These are phyloP conservation scores for Daphoenositta chrysoptera DNA, from an alignment of 2,113 vertebrate genomes.

Conservation along the genomic window DNA sequence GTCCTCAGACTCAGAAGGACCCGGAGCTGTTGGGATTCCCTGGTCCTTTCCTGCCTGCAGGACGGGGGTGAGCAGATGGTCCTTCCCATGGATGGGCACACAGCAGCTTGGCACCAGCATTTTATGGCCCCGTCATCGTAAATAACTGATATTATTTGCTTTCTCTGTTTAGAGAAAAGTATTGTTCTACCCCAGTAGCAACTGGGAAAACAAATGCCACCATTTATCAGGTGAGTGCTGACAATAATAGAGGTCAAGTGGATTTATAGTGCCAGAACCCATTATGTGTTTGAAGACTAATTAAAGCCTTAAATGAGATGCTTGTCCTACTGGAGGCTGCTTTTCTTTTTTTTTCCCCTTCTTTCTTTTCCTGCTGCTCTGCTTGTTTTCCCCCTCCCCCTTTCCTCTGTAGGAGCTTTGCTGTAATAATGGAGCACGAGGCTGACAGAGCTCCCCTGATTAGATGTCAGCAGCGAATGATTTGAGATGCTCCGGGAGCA, in stretches of 20 bases:
- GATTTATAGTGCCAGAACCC: conserved; percentile 49
- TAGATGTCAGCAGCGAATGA: not conserved
- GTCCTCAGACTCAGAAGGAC: not conserved
- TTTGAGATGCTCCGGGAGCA: not conserved
- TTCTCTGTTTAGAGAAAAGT: not conserved
- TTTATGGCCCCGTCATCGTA: not conserved
- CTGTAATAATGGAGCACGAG: not conserved
- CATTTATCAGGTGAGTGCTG: conserved; percentile 27
- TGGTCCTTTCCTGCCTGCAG: not conserved
- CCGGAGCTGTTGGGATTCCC: not conserved
- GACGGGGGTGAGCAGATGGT: not conserved
- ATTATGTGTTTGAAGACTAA: conserved; percentile 60
- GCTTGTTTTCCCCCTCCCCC: not conserved
- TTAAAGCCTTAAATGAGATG: conserved; percentile 50
- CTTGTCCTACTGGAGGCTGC: conserved; percentile 22
- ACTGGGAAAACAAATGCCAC: conserved; percentile 34
- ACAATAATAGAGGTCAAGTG: conserved; percentile 59
- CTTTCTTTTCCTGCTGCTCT: not conserved
- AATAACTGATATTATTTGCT: conserved; percentile 21
- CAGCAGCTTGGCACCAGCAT: not conserved
- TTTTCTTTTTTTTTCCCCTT: not conserved
- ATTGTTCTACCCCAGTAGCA: conserved; percentile 8
- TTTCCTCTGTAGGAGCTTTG: not conserved
- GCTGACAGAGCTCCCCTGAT: conserved; percentile 2
- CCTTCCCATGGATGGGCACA: not conserved